Percentiles rank a stretch among this genome's conserved stretches.
phyloP scores from a whole-genome alignment of 2,888 invertebrate species.

The Yponomeuta cagnagella region DNA sequence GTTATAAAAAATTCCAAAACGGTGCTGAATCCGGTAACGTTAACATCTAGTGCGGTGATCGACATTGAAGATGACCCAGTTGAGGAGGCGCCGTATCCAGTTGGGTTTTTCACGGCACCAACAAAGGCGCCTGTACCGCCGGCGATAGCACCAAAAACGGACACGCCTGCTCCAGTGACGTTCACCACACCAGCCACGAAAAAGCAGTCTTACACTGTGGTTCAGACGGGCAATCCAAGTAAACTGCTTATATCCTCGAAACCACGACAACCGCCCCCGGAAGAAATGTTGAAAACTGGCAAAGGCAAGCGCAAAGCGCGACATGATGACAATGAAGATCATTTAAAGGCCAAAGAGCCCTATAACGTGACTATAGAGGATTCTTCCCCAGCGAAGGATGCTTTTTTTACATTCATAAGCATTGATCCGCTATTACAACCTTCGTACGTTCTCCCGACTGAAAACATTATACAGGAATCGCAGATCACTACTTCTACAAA shows the following conservation, averaged over 20 bases:
- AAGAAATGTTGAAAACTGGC: slow-evolving; percentile 32
- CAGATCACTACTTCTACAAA: slow-evolving; percentile 61
- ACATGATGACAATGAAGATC: slow-evolving; percentile 23
- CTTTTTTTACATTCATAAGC: slow-evolving; percentile 64
- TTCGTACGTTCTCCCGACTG: slow-evolving; percentile 60
- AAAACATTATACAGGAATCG: slow-evolving; percentile 64
- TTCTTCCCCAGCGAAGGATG: slow-evolving; percentile 38
- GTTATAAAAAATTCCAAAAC: background rate
- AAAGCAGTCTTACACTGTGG: slow-evolving; percentile 63
- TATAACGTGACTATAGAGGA: slow-evolving; percentile 47
- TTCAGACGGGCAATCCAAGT: slow-evolving; percentile 63
- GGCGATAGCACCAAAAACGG: background rate
- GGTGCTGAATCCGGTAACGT: background rate
- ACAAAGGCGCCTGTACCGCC: slow-evolving; percentile 24
- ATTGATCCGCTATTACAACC: slow-evolving; percentile 63
- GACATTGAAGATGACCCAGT: slow-evolving; percentile 29
- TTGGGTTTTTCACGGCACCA: slow-evolving; percentile 57
- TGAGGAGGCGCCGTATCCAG: slow-evolving; percentile 52
- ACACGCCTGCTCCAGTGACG: slow-evolving; percentile 19
- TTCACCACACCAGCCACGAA: slow-evolving; percentile 59
- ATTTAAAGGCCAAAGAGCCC: slow-evolving; percentile 31
- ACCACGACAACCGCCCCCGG: slow-evolving; percentile 31
- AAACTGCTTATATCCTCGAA: slow-evolving; percentile 66
- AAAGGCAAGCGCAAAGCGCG: slow-evolving; percentile 42
- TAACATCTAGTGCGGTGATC: slow-evolving; percentile 25